phyloP scores from a whole-genome alignment of 2,797 vertebrate genomes.

The Pitangus sulphuratus region DNA sequence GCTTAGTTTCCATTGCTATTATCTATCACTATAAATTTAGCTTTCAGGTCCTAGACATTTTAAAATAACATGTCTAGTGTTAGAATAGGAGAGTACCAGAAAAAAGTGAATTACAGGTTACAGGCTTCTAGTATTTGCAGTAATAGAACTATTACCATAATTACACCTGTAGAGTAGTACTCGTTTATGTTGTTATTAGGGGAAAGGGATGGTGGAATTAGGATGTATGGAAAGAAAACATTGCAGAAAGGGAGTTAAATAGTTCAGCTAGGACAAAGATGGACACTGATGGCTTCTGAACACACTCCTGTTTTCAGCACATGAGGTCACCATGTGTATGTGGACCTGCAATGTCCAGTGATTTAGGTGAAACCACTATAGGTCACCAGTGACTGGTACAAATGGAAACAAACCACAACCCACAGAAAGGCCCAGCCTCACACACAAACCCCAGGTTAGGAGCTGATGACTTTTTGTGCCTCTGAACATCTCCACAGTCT shows the following conservation, averaged over 20 bases:
- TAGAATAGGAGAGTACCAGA: conserved; percentile 8
- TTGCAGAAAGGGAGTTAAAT: not conserved
- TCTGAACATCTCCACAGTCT: not conserved
- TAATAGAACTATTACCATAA: not conserved
- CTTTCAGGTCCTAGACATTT: conserved; percentile 24
- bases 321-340: accelerated
- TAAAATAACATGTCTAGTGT: conserved; percentile 34
- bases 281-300: not conserved
- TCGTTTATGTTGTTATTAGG: conserved; percentile 26
- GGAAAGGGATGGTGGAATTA: not conserved
- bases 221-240: not conserved
- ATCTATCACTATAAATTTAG: conserved; percentile 12
- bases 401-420: not conserved
- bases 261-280: not conserved
- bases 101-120: conserved; percentile 51
- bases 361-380: not conserved
- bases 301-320: not conserved
- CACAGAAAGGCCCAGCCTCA: not conserved
- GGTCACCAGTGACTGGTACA: not conserved
- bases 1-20: conserved; percentile 8
- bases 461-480: not conserved
- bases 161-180: conserved; percentile 15
- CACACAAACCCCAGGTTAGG: not conserved
- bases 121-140: conserved; percentile 12
- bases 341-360: not conserved